Percentiles rank a stretch among this genome's conserved stretches.
Evolutionary conservation across 2,888 invertebrate genomes (phyloP).

Genomic region (Temnothorax unifasciatus): DNA sequence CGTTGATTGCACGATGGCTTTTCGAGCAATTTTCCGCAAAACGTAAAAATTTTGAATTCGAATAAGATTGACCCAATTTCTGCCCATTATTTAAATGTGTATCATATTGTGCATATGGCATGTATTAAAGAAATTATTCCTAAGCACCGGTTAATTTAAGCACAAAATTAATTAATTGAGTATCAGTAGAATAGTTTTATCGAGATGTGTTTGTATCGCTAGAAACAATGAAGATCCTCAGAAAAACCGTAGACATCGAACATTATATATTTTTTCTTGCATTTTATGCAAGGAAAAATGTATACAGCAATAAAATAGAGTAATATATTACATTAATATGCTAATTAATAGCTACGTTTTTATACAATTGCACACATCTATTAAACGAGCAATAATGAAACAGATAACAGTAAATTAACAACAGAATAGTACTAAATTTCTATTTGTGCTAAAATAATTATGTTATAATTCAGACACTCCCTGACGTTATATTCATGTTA

Average conservation of each 20-base stretch:
- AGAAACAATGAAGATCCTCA: neutral
- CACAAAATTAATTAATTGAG: constrained; percentile 15
- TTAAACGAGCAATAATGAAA: neutral
- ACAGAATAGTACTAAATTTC: neutral
- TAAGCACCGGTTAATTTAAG: constrained; percentile 2
- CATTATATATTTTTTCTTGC: neutral
- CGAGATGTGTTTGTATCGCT: neutral
- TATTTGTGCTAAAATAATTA: neutral
- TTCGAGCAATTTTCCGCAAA: neutral
- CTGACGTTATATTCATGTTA: neutral
- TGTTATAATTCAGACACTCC: neutral
- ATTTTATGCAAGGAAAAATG: neutral
- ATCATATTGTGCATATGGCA: constrained; percentile 21
- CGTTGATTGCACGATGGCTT: neutral
- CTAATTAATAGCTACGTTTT: neutral
- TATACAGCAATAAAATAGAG: neutral
- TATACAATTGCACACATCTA: neutral
- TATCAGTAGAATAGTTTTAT: neutral
- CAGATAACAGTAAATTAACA: neutral
- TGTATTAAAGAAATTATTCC: neutral
- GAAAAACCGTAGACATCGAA: neutral
- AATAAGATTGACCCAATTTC: neutral
- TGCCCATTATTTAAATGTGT: constrained; percentile 3
- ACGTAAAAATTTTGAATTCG: neutral
- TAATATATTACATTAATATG: neutral